Base-by-base conservation (phyloP, 2,888 invertebrate species). In the Anarsia innoxiella region DNA sequence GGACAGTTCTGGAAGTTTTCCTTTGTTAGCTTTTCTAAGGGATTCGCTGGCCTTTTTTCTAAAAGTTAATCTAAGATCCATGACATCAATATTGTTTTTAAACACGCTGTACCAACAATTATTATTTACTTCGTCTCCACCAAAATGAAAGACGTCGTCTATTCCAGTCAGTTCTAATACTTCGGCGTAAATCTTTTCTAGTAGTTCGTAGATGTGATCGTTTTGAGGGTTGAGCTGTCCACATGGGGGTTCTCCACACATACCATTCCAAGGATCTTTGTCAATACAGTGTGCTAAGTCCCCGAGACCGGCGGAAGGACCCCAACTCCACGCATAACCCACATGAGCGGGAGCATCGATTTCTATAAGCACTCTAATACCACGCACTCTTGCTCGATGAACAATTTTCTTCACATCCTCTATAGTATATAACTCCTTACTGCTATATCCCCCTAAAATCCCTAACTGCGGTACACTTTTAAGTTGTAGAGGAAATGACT, bases 301-400 rank as follows among this genome's bases (percentile, higher is more conserved):
- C 0, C 94, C 94, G 35, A 93, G 77, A 0, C 93, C 92, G 38
- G 89, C 89, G 36, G 88, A 83, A 1, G 90, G 88, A n/a, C 93
- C 93, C 93, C 93, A 94, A 46, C 90, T 89, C 94, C 94, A 95
- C 1, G 94, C 94, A 48, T 92, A 91, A 2, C 94, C 94, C 1
- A 93, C 93, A 69, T 96, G 95, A 2, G 94, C 94, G 0, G 97
- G 97, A 5, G 94, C 92, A 74, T 96, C 96, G 37, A 96, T 90
- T 77, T 97, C 97, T 1, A 96, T 89, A 36, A 97, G 74, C 6
- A 96, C 91, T 45, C 96, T 88, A 35, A 97, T 89, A 0, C 97
- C 97, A 39, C 95, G 86, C 10, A 92, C 65, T 47, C 89, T 84
- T 0, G 94, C 95, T 61, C 91, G 93, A 23, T 90, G 88, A 2